phyloP scores from a whole-genome alignment of 2,113 vertebrate species.

The Tragulus kanchil region DNA sequence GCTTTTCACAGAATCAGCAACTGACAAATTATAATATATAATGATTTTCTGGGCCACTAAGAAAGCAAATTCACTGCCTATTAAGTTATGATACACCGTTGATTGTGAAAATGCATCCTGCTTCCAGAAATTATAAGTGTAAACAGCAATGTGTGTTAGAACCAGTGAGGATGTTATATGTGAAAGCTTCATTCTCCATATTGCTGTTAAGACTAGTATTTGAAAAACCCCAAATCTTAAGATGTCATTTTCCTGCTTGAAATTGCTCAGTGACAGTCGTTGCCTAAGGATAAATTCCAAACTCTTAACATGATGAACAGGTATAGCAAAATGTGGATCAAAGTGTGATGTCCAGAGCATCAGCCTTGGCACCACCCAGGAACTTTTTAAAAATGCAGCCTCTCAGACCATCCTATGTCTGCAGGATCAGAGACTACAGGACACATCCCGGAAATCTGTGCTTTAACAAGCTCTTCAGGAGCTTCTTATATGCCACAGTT shows the following conservation, averaged over 20 bases:
- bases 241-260: neutral
- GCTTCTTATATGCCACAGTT: neutral
- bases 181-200: neutral
- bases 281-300: neutral
- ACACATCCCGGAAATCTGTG: neutral
- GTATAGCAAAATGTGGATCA: neutral
- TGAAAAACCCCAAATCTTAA: neutral
- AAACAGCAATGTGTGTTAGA: neutral
- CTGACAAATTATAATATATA: neutral
- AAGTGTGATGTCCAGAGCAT: neutral
- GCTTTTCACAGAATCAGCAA: neutral
- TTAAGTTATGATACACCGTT: neutral
- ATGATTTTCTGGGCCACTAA: neutral
- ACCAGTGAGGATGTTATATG: neutral
- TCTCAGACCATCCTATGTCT: neutral
- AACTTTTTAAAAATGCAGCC: neutral
- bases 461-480: neutral
- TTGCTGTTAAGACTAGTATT: neutral
- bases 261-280: neutral
- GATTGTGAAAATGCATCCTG: neutral
- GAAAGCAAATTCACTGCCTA: neutral
- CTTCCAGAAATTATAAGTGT: neutral
- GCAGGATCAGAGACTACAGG: neutral
- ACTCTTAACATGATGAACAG: neutral
- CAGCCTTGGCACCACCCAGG: neutral